These are phyloP conservation scores for Sturnus vulgaris DNA, from an alignment of 2,113 vertebrate genomes.

Conservation along the genomic window DNA sequence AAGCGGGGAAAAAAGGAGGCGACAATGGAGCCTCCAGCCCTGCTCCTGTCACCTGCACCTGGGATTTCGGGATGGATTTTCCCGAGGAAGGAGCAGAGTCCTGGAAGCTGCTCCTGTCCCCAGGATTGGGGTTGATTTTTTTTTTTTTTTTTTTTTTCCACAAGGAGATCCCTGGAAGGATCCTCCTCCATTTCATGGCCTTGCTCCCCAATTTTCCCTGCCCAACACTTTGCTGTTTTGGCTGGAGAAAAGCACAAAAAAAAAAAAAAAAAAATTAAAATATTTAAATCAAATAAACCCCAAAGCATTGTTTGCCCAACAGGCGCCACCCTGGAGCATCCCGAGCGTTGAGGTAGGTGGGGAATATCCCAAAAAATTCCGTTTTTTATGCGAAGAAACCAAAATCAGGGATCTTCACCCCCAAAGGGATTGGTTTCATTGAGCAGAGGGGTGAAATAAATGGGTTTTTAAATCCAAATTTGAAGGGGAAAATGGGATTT, in stretches of 20 bases:
- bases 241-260: neutral
- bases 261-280: too few relatives aligned
- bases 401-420: fast-evolving
- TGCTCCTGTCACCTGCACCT: neutral
- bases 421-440: fast-evolving
- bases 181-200: neutral
- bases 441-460: fast-evolving
- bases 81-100: neutral
- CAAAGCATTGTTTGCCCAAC: neutral
- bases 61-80: neutral
- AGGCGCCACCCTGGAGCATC: neutral
- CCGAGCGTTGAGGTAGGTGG: neutral
- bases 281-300: neutral
- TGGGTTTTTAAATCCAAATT: fast-evolving
- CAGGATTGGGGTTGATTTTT: neutral
- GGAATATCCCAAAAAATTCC: neutral
- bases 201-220: neutral
- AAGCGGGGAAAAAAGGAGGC: neutral
- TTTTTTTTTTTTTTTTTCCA: neutral
- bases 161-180: neutral
- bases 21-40: neutral
- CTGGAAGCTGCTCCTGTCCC: fast-evolving
- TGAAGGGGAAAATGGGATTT: fast-evolving
- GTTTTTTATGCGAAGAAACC: fast-evolving
- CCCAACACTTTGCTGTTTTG: neutral